These are phyloP conservation scores for Dendrolimus houi DNA, from an alignment of 2,888 invertebrate species.

Conservation along the genomic window DNA sequence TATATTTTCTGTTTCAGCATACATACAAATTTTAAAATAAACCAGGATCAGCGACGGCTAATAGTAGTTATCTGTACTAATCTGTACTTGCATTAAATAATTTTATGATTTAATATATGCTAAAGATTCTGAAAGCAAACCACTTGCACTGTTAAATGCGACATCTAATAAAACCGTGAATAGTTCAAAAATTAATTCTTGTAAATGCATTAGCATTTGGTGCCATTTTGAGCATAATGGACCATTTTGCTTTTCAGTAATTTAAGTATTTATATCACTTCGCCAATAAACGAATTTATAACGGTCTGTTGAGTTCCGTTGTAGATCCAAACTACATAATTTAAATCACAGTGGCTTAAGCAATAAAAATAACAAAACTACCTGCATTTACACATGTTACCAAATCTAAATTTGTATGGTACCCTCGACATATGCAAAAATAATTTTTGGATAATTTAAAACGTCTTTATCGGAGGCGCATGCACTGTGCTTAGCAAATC, in stretches of 20 bases:
- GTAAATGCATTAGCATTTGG: conserved; percentile 26
- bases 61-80: too few relatives aligned
- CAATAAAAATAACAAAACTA: conserved; percentile 44
- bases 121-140: not conserved
- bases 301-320: conserved; percentile 59
- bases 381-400: conserved; percentile 61
- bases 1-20: too few relatives aligned
- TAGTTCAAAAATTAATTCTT: not conserved
- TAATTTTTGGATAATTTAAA: conserved; percentile 67
- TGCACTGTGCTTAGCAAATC: conserved; percentile 56
- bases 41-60: too few relatives aligned
- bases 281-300: conserved; percentile 48
- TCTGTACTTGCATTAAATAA: not conserved
- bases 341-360: conserved; percentile 46
- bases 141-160: not conserved
- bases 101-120: not conserved
- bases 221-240: conserved; percentile 23
- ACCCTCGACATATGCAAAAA: conserved; percentile 67
- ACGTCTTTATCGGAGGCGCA: conserved; percentile 56
- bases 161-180: not conserved
- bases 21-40: too few relatives aligned
- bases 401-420: conserved; percentile 47
- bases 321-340: conserved; percentile 41
- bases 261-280: conserved; percentile 48
- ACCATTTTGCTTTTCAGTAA: conserved; percentile 36